Base-by-base conservation (phyloP, 2,888 invertebrate species). In the Malthinus seriepunctatus region DNA sequence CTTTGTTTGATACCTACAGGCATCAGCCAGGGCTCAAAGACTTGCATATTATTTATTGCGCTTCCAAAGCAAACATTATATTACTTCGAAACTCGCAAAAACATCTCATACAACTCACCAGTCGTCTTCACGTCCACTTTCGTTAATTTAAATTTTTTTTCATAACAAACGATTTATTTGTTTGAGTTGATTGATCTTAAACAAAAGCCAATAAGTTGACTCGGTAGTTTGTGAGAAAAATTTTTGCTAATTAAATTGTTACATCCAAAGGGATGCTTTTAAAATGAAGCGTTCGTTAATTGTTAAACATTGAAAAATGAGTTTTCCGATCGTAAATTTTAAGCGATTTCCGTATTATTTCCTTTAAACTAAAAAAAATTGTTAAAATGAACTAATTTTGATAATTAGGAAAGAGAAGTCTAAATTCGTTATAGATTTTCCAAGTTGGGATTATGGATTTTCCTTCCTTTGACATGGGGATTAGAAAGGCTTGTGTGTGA, bases 31-130 rank as follows among this genome's bases (percentile, higher is more conserved):
- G 39, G 73, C 76, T 78, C 76, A 77, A 78, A 77, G 78, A 77
- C 78, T 76, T 77, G 78, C 78, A 78, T 78, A 78, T 79, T 79
- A 79, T 79, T 78, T 78, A 79, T 79, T 78, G 77, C 78, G 75
- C 76, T 78, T 72, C 76, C 71, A 75, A 73, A 72, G 76, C 77
- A 78, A 78, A 78, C 77, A 78, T 74, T 75, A 72, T 66, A 66
- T 66, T 61, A 64, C 66, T 60, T 23, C 44, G 53, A 56, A 15
- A 47, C 35, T 51, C 37, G 51, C 23, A 5, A 23, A 50, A 60
- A 56, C 50, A 51, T 56, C 42, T 23, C 23, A 47, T 45, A 14
- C 10, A 23, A 15, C 11, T 14, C 23, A 42, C 23, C 23, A 42
- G 10, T 48, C 32, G 34, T 12, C 32, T 12, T 4, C 48, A 11